Evolutionary conservation across 2,888 invertebrate species (phyloP), one percentile per base, ranked within the genome.

Genomic region (Ecliptopera silaceata): DNA sequence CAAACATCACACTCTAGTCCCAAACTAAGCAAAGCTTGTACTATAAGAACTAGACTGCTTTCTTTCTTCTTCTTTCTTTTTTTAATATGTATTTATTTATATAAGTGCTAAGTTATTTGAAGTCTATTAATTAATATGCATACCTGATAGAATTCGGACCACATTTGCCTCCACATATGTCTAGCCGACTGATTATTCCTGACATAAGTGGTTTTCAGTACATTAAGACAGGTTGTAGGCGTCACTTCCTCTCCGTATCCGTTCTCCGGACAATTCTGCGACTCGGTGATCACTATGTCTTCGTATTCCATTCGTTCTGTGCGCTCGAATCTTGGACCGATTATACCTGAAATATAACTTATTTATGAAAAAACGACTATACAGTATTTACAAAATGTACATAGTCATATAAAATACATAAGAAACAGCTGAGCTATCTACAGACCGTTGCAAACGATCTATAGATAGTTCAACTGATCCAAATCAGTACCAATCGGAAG

Each of bases 271-370:
- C 82, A 83, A 64, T 93, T 93, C 74, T 93, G 93, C 11, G 83
- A 70, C 17, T 88, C 86, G 0, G 92, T 91, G n/a, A 93, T 80
- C 0, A 94, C 66, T 6, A 94, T 86, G 42, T 94, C 94, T 63
- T 94, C 93, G 69, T 88, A 93, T 53, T 94, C 94, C 94, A 94
- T 94, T 0, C 91, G 84, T 15, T 80, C 76, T 2, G 75, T 70
- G 13, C 92, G 91, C 61, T 91, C 80, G 61, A 94, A 90, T 32
- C 94, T 79, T 0, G 93, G 82, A 0, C 93, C 93, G 43, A 93
- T 87, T 42, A 91, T 65, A 38, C 93, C 93, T 82, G 65, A 3
- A 46, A 46, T 3, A 11, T 11, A 17, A 15, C 15, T n/a, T 17
- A 32, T 2, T 32, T 8, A 29, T 29, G n/a, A n/a, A n/a, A 29